Conservation (phyloP, 2,888 invertebrate genomes). For the Matsumyia berberina region DNA sequence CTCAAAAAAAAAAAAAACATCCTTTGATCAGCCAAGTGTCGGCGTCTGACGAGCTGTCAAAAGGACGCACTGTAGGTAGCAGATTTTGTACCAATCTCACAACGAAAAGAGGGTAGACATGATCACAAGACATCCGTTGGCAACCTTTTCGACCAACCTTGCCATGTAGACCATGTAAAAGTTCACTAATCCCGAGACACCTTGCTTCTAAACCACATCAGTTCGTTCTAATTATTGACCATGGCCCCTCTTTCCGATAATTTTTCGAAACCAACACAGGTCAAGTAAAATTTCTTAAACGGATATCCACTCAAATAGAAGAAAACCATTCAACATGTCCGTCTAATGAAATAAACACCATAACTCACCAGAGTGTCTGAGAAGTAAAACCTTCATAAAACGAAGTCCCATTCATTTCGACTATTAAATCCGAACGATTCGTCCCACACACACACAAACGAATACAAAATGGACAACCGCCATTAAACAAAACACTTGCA, state of each 20-base stretch:
- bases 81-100: too few relatives aligned
- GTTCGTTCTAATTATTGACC: slow-evolving; percentile 11
- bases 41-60: too few relatives aligned
- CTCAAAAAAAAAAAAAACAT: too few relatives aligned
- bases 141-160: too few relatives aligned
- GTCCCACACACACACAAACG: background rate
- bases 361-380: slow-evolving; percentile 19
- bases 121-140: too few relatives aligned
- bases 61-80: too few relatives aligned
- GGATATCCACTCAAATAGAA: slow-evolving; percentile 9
- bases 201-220: background rate
- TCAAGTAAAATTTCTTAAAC: slow-evolving; percentile 16
- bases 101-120: background rate
- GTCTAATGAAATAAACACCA: slow-evolving; percentile 42
- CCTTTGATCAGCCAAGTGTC: too few relatives aligned
- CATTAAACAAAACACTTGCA: slow-evolving; percentile 59
- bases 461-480: slow-evolving; percentile 44
- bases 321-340: slow-evolving; percentile 31
- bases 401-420: slow-evolving; percentile 33
- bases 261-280: slow-evolving; percentile 12
- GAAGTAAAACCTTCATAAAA: slow-evolving; percentile 20
- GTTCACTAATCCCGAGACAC: background rate
- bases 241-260: background rate
- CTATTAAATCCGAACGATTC: slow-evolving; percentile 37
- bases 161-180: slow-evolving; percentile 4